Evolutionary conservation across 2,113 vertebrate genomes (phyloP).

Genomic region (Hiodon tergisus): DNA sequence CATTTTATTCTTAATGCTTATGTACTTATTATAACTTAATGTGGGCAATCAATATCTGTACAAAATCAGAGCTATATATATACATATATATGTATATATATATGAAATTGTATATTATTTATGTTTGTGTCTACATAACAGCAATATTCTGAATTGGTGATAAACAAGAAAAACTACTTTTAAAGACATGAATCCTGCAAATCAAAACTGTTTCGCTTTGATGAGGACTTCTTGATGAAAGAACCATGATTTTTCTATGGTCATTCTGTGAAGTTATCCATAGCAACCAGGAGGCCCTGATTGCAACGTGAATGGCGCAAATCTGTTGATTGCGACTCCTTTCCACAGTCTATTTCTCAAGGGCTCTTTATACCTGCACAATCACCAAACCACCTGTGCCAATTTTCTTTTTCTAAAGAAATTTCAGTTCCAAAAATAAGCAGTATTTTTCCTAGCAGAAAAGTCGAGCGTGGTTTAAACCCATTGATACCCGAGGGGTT

Average conservation of each 20-base stretch:
- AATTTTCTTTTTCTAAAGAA: constrained; percentile 10
- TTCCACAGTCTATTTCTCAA: constrained; percentile 1
- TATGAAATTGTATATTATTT: too few species aligned
- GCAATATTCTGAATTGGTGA: neutral
- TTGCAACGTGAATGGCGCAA: neutral
- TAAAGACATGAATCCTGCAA: neutral
- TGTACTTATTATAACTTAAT: too few species aligned
- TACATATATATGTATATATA: too few species aligned
- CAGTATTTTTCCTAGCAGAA: neutral
- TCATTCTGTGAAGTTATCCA: constrained; percentile 13
- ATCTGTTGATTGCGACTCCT: constrained; percentile 13
- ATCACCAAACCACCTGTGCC: constrained; percentile 8
- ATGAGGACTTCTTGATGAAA: neutral
- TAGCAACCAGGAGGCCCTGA: neutral
- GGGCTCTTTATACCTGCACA: constrained; percentile 9
- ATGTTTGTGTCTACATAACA: too few species aligned
- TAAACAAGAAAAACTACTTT: neutral
- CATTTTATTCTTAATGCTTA: too few species aligned
- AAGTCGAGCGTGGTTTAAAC: neutral
- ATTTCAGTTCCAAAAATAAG: neutral
- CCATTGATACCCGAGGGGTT: neutral
- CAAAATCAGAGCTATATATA: too few species aligned
- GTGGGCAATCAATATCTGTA: too few species aligned
- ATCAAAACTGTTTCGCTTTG: constrained; percentile 4
- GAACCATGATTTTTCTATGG: neutral